Evolutionary conservation across 2,888 invertebrate species (phyloP).

Genomic region (Copidosoma aretas): DNA sequence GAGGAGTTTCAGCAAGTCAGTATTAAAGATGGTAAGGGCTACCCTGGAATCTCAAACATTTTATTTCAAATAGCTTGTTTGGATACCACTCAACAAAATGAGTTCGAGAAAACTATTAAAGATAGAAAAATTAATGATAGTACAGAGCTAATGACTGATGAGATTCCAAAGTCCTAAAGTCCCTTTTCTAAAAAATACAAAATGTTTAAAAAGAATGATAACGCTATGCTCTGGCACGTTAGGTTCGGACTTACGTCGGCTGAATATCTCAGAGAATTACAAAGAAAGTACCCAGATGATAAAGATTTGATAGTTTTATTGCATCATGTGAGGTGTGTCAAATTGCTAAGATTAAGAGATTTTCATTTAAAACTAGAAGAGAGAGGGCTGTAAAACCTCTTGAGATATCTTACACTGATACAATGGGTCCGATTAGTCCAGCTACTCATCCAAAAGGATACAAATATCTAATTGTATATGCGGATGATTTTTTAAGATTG

Average conservation of each 20-base stretch:
- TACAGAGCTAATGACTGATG: conserved; percentile 1
- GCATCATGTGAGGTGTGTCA: conserved; percentile 43
- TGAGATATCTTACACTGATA: conserved; percentile 41
- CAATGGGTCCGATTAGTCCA: conserved; percentile 41
- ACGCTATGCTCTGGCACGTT: conserved; percentile 45
- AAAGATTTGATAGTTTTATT: conserved; percentile 39
- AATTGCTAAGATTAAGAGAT: conserved; percentile 42
- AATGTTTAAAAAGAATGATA: conserved; percentile 30
- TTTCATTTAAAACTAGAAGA: conserved; percentile 38
- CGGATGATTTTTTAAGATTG: conserved; percentile 43
- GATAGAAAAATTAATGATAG: conserved; percentile 34
- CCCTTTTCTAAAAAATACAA: conserved; percentile 6
- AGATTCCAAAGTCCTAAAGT: not conserved
- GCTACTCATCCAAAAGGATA: conserved; percentile 37
- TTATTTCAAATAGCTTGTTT: not conserved
- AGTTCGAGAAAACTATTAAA: conserved; percentile 30
- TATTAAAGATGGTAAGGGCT: not conserved
- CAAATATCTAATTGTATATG: conserved; percentile 38
- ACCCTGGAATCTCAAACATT: not conserved
- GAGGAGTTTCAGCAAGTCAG: not conserved
- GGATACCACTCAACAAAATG: conserved; percentile 6
- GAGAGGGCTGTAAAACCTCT: conserved; percentile 37
- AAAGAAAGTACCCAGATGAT: conserved; percentile 31
- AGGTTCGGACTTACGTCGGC: conserved; percentile 43
- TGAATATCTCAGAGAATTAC: conserved; percentile 30